These are phyloP conservation scores for Mayetiola destructor DNA, from an alignment of 2,888 invertebrate species.

Conservation along the genomic window DNA sequence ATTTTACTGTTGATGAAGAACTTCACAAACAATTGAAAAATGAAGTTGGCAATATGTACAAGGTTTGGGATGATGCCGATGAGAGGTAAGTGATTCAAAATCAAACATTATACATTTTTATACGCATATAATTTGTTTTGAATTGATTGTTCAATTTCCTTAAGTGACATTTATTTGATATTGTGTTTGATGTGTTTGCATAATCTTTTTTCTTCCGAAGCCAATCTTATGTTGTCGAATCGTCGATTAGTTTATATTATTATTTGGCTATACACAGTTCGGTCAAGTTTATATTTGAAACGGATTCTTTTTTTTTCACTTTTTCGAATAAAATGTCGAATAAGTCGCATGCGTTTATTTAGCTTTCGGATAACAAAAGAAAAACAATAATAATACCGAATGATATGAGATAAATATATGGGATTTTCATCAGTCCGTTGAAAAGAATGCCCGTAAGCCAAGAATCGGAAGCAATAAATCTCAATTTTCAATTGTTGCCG, in stretches of 20 bases:
- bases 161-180: slow-evolving; percentile 13
- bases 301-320: no score
- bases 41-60: slow-evolving; percentile 54
- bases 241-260: no score
- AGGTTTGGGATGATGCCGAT: slow-evolving; percentile 53
- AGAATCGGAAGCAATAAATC: slow-evolving; percentile 17
- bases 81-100: slow-evolving; percentile 43
- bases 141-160: neutral
- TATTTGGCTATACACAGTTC: no score
- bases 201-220: no score
- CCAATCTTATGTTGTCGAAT: no score
- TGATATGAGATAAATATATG: no score
- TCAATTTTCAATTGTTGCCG: slow-evolving; percentile 17
- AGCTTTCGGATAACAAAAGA: neutral
- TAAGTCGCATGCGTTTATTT: slow-evolving; percentile 1
- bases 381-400: no score
- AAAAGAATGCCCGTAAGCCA: slow-evolving; percentile 15
- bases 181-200: no score
- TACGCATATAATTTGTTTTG: slow-evolving; percentile 11
- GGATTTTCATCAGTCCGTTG: no score
- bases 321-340: neutral
- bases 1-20: slow-evolving; percentile 27
- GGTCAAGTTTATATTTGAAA: no score
- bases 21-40: slow-evolving; percentile 43
- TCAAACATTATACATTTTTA: no score